Conservation (phyloP, 2,797 vertebrate genomes). For the Eurystomus glaucurus region DNA sequence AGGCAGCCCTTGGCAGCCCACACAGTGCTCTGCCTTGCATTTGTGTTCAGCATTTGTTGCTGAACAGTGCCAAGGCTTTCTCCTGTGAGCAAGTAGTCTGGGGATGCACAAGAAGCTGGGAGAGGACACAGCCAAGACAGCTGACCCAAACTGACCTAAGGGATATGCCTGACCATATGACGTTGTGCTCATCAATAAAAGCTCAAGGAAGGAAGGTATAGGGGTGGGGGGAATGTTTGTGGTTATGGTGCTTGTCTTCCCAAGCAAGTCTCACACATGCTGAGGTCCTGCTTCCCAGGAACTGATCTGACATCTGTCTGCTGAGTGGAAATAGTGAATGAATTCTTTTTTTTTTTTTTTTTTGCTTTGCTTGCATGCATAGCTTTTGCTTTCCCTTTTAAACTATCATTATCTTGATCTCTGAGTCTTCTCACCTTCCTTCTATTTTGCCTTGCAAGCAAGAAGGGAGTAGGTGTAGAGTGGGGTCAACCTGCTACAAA, state of each 20-base stretch:
- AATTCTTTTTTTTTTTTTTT: background rate
- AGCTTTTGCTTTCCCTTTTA: background rate
- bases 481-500: background rate
- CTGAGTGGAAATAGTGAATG: background rate
- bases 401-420: background rate
- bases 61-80: background rate
- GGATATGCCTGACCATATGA: background rate
- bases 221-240: background rate
- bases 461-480: background rate
- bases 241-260: background rate
- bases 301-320: background rate
- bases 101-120: background rate
- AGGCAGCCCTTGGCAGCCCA: background rate
- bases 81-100: background rate
- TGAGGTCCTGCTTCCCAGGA: background rate
- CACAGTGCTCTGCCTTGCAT: background rate
- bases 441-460: background rate
- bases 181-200: background rate
- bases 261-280: background rate
- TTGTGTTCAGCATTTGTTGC: background rate
- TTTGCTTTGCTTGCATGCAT: background rate
- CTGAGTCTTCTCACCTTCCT: background rate
- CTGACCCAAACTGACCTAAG: background rate
- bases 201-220: background rate
- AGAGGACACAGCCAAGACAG: background rate